Evolutionary conservation across 2,113 vertebrate genomes (phyloP).

Genomic region (Grammomys dolichurus): DNA sequence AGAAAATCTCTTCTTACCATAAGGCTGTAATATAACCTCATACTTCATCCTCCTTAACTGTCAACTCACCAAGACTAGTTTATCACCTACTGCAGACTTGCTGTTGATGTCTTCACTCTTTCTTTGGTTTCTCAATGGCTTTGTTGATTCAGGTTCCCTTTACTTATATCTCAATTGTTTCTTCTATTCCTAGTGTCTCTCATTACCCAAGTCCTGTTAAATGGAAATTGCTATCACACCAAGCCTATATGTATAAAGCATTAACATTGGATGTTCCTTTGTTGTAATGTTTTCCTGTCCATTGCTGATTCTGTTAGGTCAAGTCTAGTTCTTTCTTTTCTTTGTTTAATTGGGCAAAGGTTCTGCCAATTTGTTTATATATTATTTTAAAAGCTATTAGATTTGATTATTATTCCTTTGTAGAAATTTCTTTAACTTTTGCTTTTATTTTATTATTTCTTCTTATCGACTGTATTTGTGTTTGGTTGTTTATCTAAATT

Average conservation of each 20-base stretch:
- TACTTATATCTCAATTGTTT: neutral
- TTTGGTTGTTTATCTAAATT: neutral
- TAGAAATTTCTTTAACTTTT: neutral
- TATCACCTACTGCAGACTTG: rapidly evolving
- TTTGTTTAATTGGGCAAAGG: neutral
- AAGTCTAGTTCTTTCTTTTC: neutral
- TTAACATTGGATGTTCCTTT: neutral
- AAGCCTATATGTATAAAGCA: neutral
- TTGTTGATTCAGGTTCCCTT: neutral
- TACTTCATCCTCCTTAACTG: neutral
- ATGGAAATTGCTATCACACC: neutral
- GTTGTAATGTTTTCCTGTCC: neutral
- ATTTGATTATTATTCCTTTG: neutral
- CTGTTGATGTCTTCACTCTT: neutral
- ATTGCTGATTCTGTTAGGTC: neutral
- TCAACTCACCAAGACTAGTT: neutral
- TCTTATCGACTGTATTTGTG: neutral
- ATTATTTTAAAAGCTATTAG: neutral
- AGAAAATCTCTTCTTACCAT: neutral
- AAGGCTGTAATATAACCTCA: neutral
- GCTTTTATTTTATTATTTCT: neutral
- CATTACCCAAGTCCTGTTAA: neutral
- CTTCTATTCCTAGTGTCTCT: neutral
- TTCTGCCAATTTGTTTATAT: neutral
- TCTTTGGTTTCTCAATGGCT: neutral